phyloP scores from a whole-genome alignment of 2,797 vertebrate genomes.

The Myiotriccus ornatus region DNA sequence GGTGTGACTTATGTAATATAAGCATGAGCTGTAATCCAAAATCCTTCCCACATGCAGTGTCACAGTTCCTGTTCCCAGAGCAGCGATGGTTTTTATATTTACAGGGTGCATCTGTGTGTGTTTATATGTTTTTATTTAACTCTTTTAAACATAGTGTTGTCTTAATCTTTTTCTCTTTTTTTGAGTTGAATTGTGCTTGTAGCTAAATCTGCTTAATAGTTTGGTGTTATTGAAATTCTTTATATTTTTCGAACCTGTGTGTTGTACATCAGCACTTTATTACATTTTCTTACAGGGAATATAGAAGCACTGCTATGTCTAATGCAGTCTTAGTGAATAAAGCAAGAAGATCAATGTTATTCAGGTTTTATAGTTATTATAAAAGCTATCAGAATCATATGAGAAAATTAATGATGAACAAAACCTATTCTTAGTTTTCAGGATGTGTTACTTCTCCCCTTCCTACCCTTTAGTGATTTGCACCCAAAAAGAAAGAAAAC shows the following conservation, averaged over 20 bases:
- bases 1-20: constrained; percentile 60
- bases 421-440: not conserved
- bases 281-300: not conserved
- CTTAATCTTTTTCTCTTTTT: not conserved
- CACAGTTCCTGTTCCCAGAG: constrained; percentile 28
- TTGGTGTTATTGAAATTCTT: not conserved
- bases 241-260: not conserved
- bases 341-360: not conserved
- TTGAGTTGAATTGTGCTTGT: not conserved
- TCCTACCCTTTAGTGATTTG: not conserved
- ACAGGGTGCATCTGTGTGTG: not conserved
- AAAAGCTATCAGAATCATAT: not conserved
- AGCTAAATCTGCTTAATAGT: not conserved
- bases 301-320: not conserved
- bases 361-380: not conserved
- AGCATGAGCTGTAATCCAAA: constrained; percentile 39
- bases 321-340: not conserved
- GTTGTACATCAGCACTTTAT: not conserved
- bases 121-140: constrained; percentile 52
- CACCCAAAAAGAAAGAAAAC: not conserved
- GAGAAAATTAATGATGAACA: not conserved
- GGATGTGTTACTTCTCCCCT: not conserved
- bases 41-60: not conserved
- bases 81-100: constrained; percentile 45
- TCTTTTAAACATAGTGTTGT: not conserved